Evolutionary conservation across 2,888 invertebrate genomes (phyloP), one percentile per base, ranked within the genome.

Genomic region (Agrotis clavis): DNA sequence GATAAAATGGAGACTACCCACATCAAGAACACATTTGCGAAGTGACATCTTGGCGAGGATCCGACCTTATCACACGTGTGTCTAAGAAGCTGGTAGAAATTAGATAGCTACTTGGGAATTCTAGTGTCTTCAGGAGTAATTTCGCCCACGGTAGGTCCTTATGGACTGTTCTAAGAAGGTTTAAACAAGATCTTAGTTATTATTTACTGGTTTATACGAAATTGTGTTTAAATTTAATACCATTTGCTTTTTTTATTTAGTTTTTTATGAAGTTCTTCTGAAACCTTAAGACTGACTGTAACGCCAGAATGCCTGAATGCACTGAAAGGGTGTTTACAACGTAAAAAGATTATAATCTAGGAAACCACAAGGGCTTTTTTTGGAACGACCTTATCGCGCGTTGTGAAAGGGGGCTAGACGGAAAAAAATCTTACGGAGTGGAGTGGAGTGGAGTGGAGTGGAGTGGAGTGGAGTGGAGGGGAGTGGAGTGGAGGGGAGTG

Each of bases 1-100:
- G 53, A 67, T 77, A 56, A 60, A 71, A 79, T 67, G 64, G n/a
- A 69, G 65, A 54, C 57, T 60, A 60, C 47, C 35, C 35, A 76
- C 63, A 81, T 78, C 70, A 81, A 63, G 66, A 78, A 76, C 51
- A 48, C 81, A 76, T 78, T 70, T 78, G 50, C 30, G n/a, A 48
- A 65, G 47, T 25, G 77, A 62, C 70, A 41, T 68, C 57, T 65
- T 62, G 65, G 19, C 50, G 53, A 19, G 62, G 11, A 60, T 21
- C 35, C 16, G 48, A 62, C n/a, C 51, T 65, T 41, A 25, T 14
- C 51, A 63, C 41, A 48, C 19, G 60, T 30, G 45, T 73, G 11
- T 19, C 16, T 14, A 47, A 16, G 48, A 13, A 63, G 13, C 35
- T 51, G 16, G 35, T 67, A 30, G 30, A 53, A 48, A 60, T 63